These are phyloP conservation scores for Euplagia quadripunctaria DNA, from an alignment of 2,888 invertebrate genomes.

Conservation along the genomic window DNA sequence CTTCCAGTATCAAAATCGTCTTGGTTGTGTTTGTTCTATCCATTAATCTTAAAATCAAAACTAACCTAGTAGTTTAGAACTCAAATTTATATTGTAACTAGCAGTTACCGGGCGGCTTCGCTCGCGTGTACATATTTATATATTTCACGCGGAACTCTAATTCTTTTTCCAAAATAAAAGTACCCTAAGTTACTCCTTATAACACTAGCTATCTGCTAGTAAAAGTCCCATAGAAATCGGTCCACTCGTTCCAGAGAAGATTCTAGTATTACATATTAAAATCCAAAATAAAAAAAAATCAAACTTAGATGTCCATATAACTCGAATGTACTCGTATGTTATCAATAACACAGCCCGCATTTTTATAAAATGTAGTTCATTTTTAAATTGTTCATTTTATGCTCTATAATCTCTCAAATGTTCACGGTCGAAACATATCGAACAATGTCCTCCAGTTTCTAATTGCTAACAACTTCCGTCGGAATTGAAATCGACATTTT, in stretches of 20 bases:
- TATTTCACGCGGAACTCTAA: no score
- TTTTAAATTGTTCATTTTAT: background rate
- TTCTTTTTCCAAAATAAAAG: no score
- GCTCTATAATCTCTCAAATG: conserved; percentile 1
- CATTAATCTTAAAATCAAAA: background rate
- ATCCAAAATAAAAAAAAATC: background rate
- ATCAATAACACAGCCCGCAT: background rate
- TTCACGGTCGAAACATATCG: conserved; percentile 18
- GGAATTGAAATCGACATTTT: conserved; percentile 36
- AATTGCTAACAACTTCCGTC: conserved; percentile 42
- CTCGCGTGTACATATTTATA: no score
- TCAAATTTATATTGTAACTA: no score
- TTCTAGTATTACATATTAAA: no score
- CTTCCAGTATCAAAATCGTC: conserved; percentile 39
- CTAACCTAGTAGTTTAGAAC: no score
- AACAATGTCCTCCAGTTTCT: conserved; percentile 44
- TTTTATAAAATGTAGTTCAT: background rate
- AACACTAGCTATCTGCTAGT: no score
- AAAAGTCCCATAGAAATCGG: no score
- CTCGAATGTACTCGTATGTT: background rate
- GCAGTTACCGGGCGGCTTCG: no score
- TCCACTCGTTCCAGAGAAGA: no score
- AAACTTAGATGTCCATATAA: background rate
- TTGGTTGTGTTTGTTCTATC: conserved; percentile 21
- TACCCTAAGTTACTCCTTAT: no score